Base-by-base conservation (phyloP, 1,140 invertebrate species). In the Drosophila rufa region DNA sequence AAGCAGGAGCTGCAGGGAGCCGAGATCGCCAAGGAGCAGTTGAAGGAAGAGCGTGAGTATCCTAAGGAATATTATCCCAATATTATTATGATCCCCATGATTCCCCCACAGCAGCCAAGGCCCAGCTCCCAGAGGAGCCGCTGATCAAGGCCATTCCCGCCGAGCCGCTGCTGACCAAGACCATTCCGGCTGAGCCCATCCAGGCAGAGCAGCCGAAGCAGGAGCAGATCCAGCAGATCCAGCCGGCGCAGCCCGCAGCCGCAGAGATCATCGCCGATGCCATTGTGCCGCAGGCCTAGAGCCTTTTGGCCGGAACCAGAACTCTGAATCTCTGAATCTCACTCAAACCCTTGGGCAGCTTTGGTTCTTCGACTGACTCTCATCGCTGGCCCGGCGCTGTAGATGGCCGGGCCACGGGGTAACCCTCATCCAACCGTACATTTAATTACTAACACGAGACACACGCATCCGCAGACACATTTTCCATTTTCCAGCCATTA, bases 321-420 rank as follows among this genome's bases (percentile, higher is more conserved):
- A 60, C 56, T 8, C 36, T 56, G 53, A 56, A 67, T 53, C 74
- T 66, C 50, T 74, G 65, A 50, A 87, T 64, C 77, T 71, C 77
- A 65, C 19, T 40, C 66, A 74, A 51, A 51, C 74, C 82, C 40
- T 75, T 82, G 85, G 85, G 85, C 68, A 85, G 59, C 79, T 90
- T 90, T 90, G 85, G 85, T 90, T 86, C 79, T 90, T 68, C 78
- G 79, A 80, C 69, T 80, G 60, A 66, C 69, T 83, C 74, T 82
- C 59, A 71, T 82, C 56, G 58, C 74, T 79, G 70, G 80, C 74
- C 55, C 45, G 67, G 27, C 38, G 17, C 38, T 27, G 40, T 45
- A 43, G 38, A 6, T 4, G 65, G 58, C 64, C 36, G 58, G 53
- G 85, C 74, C 81, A 70, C 48, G 85, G 84, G 84, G 82, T 75